These are phyloP conservation scores for Pristionchus japonicus DNA, from an alignment of 2,888 invertebrate genomes.

Conservation along the genomic window DNA sequence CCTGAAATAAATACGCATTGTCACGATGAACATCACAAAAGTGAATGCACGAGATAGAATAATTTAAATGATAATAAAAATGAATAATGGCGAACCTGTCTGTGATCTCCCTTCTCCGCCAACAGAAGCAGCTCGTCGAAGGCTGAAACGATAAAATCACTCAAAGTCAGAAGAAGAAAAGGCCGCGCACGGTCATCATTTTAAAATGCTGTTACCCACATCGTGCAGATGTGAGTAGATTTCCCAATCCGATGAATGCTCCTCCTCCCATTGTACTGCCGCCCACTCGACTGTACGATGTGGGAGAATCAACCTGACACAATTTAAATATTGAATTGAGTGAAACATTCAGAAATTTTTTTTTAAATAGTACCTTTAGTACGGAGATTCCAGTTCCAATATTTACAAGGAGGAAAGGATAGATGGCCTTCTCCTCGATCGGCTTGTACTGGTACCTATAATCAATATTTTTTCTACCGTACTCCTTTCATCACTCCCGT, in stretches of 20 bases:
- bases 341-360: too few relatives aligned
- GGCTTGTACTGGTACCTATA: constrained; percentile 82
- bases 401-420: constrained; percentile 83
- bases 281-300: constrained; percentile 82
- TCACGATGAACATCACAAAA: too few relatives aligned
- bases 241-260: constrained; percentile 84
- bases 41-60: not conserved
- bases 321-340: not conserved
- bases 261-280: constrained; percentile 84
- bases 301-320: constrained; percentile 58
- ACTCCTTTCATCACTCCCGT: not conserved
- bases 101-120: constrained; percentile 80
- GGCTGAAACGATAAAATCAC: constrained; percentile 50
- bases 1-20: constrained; percentile 76
- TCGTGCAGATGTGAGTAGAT: constrained; percentile 81
- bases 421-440: constrained; percentile 80
- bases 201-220: constrained; percentile 40
- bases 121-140: constrained; percentile 83
- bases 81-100: constrained; percentile 9
- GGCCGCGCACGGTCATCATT: too few relatives aligned
- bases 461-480: not conserved
- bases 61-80: not conserved
- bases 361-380: constrained; percentile 80
- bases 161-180: too few relatives aligned
- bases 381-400: constrained; percentile 84